Percentiles rank a stretch among this genome's conserved stretches.
phyloP scores from a whole-genome alignment of 2,888 invertebrate genomes.

The Zele albiditarsus region DNA sequence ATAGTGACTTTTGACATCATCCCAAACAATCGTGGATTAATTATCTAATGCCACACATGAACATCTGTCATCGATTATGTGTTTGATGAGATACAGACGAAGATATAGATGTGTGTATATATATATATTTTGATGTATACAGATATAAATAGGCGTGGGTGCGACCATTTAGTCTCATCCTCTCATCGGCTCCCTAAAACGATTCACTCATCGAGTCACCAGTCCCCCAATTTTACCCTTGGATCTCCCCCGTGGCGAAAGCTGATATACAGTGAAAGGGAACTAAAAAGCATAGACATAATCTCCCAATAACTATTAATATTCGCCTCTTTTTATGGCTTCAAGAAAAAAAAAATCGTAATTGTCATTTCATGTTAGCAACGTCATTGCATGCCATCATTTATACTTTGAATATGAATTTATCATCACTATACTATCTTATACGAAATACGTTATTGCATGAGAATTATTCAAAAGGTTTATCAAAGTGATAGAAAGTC shows the following conservation, averaged over 20 bases:
- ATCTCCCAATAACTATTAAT: conserved; percentile 3
- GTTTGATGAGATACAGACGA: not conserved
- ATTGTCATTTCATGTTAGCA: conserved; percentile 5
- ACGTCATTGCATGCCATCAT: not conserved
- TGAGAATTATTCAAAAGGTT: too few species aligned
- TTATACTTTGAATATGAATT: not conserved
- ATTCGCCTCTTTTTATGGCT: conserved; percentile 1
- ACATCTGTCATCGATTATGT: conserved; percentile 68
- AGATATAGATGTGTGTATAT: not conserved
- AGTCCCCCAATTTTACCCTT: conserved; percentile 6
- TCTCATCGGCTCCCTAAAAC: conserved; percentile 20
- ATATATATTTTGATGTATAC: not conserved
- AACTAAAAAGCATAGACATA: conserved; percentile 16
- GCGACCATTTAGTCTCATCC: conserved; percentile 31
- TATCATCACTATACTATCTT: too few species aligned
- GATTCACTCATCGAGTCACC: conserved; percentile 24
- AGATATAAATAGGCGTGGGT: conserved; percentile 25
- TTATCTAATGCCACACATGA: conserved; percentile 69
- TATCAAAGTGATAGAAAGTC: too few species aligned
- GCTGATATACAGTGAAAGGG: not conserved
- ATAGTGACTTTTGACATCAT: conserved; percentile 11
- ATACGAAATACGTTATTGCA: too few species aligned
- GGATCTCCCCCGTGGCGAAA: not conserved
- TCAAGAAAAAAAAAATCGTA: conserved; percentile 7
- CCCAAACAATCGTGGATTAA: conserved; percentile 59